A percentile compares a stretch with the other conserved stretches of the same genome.
These are phyloP conservation scores for Gallinago stenura DNA, from an alignment of 2,797 vertebrate genomes.

Conservation along the genomic window DNA sequence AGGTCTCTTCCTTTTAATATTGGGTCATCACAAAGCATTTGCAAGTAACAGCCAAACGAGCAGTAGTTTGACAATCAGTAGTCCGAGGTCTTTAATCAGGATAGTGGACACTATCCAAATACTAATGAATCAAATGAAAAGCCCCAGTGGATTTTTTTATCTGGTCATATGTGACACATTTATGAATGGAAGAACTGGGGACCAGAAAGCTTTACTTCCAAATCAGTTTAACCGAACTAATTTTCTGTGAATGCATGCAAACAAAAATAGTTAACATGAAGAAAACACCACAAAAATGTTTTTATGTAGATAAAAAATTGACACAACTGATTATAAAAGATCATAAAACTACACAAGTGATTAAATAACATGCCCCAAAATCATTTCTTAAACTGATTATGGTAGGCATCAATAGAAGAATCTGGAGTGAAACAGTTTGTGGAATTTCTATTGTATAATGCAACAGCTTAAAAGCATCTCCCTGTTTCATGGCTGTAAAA, in stretches of 20 bases:
- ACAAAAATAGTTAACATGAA: not conserved
- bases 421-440: not conserved
- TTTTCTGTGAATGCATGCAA: not conserved
- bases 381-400: not conserved
- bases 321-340: not conserved
- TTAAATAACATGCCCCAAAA: not conserved
- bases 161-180: not conserved
- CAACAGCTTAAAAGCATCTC: not conserved
- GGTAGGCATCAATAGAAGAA: not conserved
- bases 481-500: not conserved
- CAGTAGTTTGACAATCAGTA: not conserved
- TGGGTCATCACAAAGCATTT: not conserved
- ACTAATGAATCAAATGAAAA: not conserved
- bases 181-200: not conserved
- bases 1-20: not conserved
- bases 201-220: not conserved
- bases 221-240: not conserved
- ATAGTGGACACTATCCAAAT: not conserved
- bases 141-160: not conserved
- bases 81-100: not conserved
- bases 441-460: rapidly evolving
- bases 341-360: not conserved
- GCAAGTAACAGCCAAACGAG: not conserved
- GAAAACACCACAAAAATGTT: not conserved
- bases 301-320: not conserved